phyloP scores from a whole-genome alignment of 2,113 vertebrate species.

The Urocolius indicus region DNA sequence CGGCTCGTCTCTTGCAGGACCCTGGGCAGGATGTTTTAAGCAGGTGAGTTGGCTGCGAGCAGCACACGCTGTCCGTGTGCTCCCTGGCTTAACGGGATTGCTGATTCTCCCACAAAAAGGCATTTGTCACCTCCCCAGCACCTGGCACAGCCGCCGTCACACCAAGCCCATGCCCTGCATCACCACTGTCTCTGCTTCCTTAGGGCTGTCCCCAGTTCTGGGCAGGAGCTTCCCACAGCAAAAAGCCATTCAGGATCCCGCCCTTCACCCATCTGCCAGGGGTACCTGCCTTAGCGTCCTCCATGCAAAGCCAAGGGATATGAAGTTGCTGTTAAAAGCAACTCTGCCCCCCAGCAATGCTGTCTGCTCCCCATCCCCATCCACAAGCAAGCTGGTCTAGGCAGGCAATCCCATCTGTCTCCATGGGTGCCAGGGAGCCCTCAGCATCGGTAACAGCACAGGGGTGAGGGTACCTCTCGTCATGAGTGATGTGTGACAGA shows the following conservation, averaged over 20 bases:
- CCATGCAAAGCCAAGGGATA: neutral
- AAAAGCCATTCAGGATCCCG: neutral
- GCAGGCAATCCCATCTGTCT: neutral
- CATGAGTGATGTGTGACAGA: neutral
- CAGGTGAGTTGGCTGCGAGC: neutral
- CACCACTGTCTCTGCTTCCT: neutral
- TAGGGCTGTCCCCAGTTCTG: accelerated
- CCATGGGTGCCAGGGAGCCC: neutral
- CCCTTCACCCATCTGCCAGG: too few relatives aligned
- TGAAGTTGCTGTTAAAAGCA: accelerated
- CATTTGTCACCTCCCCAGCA: neutral
- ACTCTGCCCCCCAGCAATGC: accelerated
- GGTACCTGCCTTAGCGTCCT: neutral
- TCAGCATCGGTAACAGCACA: neutral
- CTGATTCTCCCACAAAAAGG: neutral
- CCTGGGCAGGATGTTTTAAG: neutral
- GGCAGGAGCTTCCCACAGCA: neutral
- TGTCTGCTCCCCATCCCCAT: accelerated
- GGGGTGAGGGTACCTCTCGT: neutral
- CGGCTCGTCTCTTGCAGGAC: neutral
- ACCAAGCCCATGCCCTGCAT: neutral
- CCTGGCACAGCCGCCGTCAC: accelerated
- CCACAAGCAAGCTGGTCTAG: accelerated
- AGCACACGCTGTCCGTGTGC: accelerated
- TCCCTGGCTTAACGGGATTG: neutral